Conservation (phyloP, 2,113 vertebrate species). For the Puffinus mauretanicus region DNA sequence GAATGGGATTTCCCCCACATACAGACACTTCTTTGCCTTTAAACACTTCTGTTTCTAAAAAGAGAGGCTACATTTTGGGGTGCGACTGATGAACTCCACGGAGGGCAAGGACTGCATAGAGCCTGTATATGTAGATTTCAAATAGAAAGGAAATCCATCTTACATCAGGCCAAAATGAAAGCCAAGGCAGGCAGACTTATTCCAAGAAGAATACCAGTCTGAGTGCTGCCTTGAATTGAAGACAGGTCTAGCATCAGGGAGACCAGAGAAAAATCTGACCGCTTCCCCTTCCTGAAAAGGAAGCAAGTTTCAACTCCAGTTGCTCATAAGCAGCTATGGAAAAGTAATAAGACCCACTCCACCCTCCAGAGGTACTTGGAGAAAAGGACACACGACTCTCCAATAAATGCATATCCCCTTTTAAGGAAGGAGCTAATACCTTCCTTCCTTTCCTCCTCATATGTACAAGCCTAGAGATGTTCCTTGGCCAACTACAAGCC, state of each 20-base stretch:
- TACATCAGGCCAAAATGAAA: neutral
- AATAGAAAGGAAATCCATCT: neutral
- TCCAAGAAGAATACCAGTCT: neutral
- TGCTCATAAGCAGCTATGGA: neutral
- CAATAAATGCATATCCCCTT: neutral
- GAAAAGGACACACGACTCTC: neutral
- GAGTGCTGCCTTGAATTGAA: neutral
- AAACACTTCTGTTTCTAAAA: neutral
- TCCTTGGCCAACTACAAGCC: neutral
- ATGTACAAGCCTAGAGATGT: neutral
- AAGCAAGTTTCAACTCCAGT: neutral
- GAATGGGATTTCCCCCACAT: neutral
- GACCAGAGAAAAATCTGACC: neutral
- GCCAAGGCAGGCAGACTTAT: neutral
- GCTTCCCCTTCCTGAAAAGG: neutral
- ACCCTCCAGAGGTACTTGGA: neutral
- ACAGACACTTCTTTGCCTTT: neutral
- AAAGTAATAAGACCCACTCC: neutral
- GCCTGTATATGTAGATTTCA: neutral
- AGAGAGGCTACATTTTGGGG: neutral
- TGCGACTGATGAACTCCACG: neutral
- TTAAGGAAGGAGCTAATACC: neutral
- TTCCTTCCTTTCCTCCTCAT: neutral
- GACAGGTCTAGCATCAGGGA: neutral
- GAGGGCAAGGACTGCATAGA: neutral